phyloP scores from a whole-genome alignment of 2,888 invertebrate genomes.

The Athetis lepigone region DNA sequence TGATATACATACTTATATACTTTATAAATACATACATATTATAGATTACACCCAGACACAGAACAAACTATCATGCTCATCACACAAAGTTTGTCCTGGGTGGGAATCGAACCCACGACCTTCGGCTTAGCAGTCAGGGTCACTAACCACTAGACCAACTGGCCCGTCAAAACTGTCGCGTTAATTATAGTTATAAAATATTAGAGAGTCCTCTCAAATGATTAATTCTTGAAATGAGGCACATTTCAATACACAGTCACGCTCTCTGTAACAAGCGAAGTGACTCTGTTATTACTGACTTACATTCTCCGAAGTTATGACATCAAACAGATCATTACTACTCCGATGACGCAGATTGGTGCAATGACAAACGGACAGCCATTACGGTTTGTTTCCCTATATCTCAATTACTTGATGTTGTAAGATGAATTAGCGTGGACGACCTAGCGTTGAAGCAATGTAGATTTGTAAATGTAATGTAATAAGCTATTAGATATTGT shows the following conservation, averaged over 20 bases:
- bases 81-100: too few species aligned
- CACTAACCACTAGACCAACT: too few species aligned
- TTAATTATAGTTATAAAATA: too few species aligned
- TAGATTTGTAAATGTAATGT: conserved; percentile 20
- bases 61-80: too few species aligned
- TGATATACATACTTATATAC: too few species aligned
- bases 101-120: too few species aligned
- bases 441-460: conserved; percentile 25
- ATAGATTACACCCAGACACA: too few species aligned
- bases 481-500: conserved; percentile 14
- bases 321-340: conserved; percentile 20
- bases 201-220: too few species aligned
- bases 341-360: conserved; percentile 32
- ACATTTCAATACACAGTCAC: neutral
- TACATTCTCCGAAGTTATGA: neutral
- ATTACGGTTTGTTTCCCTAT: conserved; percentile 50
- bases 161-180: too few species aligned
- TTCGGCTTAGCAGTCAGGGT: too few species aligned
- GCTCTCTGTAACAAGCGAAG: neutral
- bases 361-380: conserved; percentile 15
- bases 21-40: too few species aligned
- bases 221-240: too few species aligned
- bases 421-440: conserved; percentile 44
- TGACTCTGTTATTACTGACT: neutral
- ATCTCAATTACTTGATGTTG: conserved; percentile 36